These are phyloP conservation scores for Sparus aurata DNA, from an alignment of 2,797 vertebrate species.

Conservation along the genomic window DNA sequence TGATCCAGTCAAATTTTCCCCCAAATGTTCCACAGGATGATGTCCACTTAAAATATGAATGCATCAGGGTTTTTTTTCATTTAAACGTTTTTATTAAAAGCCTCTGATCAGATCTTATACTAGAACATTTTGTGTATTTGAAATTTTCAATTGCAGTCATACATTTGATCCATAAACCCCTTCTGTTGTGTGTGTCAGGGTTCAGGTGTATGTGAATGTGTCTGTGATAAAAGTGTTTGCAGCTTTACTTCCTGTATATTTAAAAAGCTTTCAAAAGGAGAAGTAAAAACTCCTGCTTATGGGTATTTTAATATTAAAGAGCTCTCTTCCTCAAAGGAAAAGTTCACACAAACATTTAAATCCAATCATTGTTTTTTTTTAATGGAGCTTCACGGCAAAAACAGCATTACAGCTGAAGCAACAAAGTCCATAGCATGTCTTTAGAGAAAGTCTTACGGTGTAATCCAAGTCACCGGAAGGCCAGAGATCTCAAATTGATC, in stretches of 20 bases:
- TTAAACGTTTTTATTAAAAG: not conserved
- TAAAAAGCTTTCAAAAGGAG: too few species aligned
- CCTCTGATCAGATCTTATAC: not conserved
- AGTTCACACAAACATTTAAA: too few species aligned
- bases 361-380: too few species aligned
- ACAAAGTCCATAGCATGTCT: too few species aligned
- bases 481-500: too few species aligned
- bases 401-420: too few species aligned
- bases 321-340: not conserved
- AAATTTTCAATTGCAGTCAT: too few species aligned
- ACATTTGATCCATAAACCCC: not conserved
- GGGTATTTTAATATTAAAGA: too few species aligned
- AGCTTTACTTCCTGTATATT: not conserved
- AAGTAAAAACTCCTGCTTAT: not conserved
- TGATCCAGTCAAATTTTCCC: not conserved
- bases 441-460: too few species aligned
- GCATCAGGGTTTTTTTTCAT: not conserved
- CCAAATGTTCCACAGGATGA: conserved; percentile 48
- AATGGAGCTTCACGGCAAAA: too few species aligned
- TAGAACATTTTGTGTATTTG: not conserved
- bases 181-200: not conserved
- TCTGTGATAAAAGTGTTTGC: not conserved
- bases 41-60: conserved; percentile 65
- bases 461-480: too few species aligned
- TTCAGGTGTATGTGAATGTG: not conserved